Base-by-base conservation (phyloP, 2,888 invertebrate species). In the Blastobasis lacticolella region DNA sequence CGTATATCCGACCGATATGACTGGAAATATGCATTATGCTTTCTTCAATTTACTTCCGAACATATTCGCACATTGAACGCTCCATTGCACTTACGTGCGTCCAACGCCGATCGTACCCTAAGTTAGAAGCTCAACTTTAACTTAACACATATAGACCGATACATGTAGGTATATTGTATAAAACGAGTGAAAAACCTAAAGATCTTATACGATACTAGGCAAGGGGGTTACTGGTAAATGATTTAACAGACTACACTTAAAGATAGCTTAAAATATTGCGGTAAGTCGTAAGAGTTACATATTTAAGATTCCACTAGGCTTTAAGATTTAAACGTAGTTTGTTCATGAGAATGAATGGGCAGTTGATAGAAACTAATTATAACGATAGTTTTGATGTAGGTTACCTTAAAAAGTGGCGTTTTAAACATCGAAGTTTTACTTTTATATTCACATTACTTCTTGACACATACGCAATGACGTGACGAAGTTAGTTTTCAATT, bases 151-250 rank as follows among this genome's bases (percentile, higher is more conserved):
- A 76, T 85, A 84, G 76, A 77, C 77, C 65, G 75, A 79, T 85
- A 81, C 66, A 75, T 76, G 72, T 79, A 75, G 75, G 78, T 84
- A 85, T 81, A 85, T 82, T 85, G 86, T 88, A 88, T 84, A 88
- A 87, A 88, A 88, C 79, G 84, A 85, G 86, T 88, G 86, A 84
- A 87, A 87, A 88, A 85, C 81, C 83, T 84, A 85, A 86, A 79
- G 79, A 76, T 69, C 80, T 84, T 85, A 84, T 68, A 75, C 60
- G 67, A 74, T 78, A 83, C 78, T 83, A 86, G 79, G 79, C 80
- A 80, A 79, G 76, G 78, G n/a, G 79, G 74, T 81, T 81, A 85
- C 75, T 77, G 81, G 37, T 85, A 81, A 78, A 81, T 75, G 60
- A 76, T 82, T 80, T 80, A 78, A 80, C 75, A 81, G 81, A 71